Evolutionary conservation across 1,140 invertebrate genomes (phyloP), one percentile per base, ranked within the genome.

Genomic region (Drosophila ogumai): DNA sequence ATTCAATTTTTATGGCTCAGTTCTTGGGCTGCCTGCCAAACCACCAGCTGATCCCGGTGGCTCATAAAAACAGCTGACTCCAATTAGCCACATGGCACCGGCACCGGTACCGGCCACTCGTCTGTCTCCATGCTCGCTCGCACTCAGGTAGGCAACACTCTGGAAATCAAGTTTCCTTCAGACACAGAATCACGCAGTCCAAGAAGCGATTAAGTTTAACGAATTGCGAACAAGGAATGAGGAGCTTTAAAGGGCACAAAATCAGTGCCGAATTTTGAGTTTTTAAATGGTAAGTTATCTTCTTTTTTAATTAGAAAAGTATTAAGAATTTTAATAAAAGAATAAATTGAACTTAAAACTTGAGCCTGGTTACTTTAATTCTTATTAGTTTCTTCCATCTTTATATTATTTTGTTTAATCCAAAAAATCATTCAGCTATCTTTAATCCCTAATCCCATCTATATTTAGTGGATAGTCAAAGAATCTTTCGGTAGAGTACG

Each of bases 41-140:
- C 84, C 38, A 88, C 79, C 82, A 90, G 86, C 85, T 88, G 84
- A 88, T 87, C 66, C 55, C 19, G 36, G 25, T 40, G 78, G 52
- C 47, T 60, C 56, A 73, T 79, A 73, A 81, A 82, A 88, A 90
- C 85, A 90, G 85, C 85, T 90, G 85, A 90, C 85, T 90, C 69
- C 81, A 90, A 90, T 88, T 90, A 90, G 67, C 81, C 86, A 90
- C 75, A 85, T 90, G 85, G 77, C 67, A 85, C 58, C 64, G 60
- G 65, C 57, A 15, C 69, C 22, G 55, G 50, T 31, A 50, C 12
- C 40, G 41, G 19, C 19, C n/a, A n/a, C n/a, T n/a, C n/a, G n/a
- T n/a, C n/a, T n/a, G n/a, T n/a, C n/a, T n/a, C n/a, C n/a, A n/a
- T n/a, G n/a, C n/a, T n/a, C n/a, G n/a, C n/a, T n/a, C n/a, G n/a